Percentiles rank a stretch among this genome's conserved stretches.
These are phyloP conservation scores for Cephalophus harveyi DNA, from an alignment of 2,113 vertebrate species.

Conservation along the genomic window DNA sequence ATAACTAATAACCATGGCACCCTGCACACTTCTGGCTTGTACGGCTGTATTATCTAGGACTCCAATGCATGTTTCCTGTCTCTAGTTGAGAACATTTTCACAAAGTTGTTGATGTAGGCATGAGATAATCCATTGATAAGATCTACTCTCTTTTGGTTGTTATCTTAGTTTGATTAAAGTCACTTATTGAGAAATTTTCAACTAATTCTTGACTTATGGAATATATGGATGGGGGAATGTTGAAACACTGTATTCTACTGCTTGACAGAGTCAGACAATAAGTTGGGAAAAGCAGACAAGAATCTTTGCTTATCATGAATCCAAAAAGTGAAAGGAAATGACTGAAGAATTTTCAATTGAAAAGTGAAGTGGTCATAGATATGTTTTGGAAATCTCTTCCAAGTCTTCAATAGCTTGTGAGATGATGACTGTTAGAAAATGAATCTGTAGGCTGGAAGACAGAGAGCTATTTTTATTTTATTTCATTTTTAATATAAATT, in stretches of 20 bases:
- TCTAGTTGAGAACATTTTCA: not conserved
- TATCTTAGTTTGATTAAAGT: not conserved
- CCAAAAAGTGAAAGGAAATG: not conserved
- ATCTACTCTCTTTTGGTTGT: not conserved
- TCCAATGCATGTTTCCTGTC: not conserved
- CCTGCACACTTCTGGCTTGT: not conserved
- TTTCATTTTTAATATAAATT: too few species aligned
- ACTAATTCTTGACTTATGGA: not conserved
- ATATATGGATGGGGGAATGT: not conserved
- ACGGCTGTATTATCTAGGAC: not conserved
- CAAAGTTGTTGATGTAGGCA: not conserved
- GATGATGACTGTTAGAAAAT: not conserved
- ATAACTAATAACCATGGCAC: not conserved
- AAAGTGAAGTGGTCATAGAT: not conserved
- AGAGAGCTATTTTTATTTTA: not conserved
- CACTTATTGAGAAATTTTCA: not conserved
- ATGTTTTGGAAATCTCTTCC: not conserved
- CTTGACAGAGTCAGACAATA: not conserved
- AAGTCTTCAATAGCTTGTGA: not conserved
- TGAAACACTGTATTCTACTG: not conserved
- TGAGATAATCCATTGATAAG: not conserved
- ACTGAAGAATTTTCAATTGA: not conserved
- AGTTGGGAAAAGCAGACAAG: not conserved
- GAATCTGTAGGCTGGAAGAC: not conserved
- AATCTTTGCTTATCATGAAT: not conserved